Evolutionary conservation across 1,140 invertebrate species (phyloP).

Genomic region (Reticulitermes speratus): DNA sequence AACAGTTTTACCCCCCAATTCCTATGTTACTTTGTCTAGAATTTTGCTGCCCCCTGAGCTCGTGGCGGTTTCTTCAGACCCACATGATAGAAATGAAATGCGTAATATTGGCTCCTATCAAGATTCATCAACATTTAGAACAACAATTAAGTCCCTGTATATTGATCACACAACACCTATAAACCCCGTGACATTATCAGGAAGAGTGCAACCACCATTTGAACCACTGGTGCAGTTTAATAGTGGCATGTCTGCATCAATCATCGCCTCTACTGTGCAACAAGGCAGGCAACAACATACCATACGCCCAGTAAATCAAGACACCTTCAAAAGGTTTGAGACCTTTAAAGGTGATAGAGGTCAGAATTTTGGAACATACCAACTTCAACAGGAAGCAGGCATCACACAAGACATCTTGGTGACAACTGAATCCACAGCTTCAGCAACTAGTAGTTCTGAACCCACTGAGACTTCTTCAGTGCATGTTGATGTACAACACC

Average conservation of each 20-base stretch:
- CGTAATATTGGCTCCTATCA: neutral
- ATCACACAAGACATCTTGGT: neutral
- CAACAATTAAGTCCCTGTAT: neutral
- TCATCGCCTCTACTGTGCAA: neutral
- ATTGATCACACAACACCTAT: neutral
- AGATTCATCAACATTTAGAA: neutral
- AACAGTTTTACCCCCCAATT: neutral
- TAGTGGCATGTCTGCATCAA: neutral
- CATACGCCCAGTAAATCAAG: neutral
- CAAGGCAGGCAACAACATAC: neutral
- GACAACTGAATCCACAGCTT: neutral
- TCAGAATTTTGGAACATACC: neutral
- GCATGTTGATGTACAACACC: neutral
- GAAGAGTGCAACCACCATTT: neutral
- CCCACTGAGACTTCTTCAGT: neutral
- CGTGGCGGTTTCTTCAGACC: neutral
- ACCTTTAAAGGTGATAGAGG: neutral
- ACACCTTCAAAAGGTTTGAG: neutral
- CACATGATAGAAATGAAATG: neutral
- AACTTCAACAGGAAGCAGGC: neutral
- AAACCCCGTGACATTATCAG: neutral
- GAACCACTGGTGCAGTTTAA: neutral
- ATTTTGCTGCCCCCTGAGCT: neutral
- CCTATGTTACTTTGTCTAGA: neutral
- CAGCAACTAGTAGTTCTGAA: neutral